Evolutionary conservation across 2,113 vertebrate genomes (phyloP), one percentile per base, ranked within the genome.

Genomic region (Coreoperca whiteheadi): DNA sequence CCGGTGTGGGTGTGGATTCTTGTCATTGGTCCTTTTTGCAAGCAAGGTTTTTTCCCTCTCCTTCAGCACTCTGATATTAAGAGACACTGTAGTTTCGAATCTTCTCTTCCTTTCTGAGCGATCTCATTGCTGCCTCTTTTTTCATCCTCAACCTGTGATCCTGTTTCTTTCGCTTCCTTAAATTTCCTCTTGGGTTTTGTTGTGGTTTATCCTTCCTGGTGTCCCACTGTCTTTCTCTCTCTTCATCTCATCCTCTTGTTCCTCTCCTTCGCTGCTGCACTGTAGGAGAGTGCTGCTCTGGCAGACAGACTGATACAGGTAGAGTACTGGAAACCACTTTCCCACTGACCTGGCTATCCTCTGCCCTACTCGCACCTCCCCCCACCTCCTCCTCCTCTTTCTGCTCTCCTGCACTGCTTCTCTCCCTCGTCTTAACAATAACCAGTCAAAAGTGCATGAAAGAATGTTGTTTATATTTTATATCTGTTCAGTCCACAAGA

Each of bases 281-380:
- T 94, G 91, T 96, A 99, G 98, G 98, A 99, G 94, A 99, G 97
- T 86, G 97, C 98, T 89, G 97, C 98, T 95, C 95, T 99, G 94
- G 98, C 98, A 95, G 98, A 99, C 96, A 97, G 97, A 92, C 96
- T 99, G 92, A 99, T 99, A 92, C 98, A 99, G 97, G 98, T 99
- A 99, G 91, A 87, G 96, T 96, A 94, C 73, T 85, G 75, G 81
- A 11, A 84, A 88, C 72, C 80, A 78, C 71, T 75, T 85, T 77
- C 88, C 54, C 37, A 53, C 74, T 72, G 71, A 73, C 59, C 66
- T 83, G 2, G 10, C 85, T 82, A 37, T 81, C 72, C 75, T 81
- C 63, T 87, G 74, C 48, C 56, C 21, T 57, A 25, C 70, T 87
- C 79, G 32, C 32, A 37, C 72, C 76, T 53, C 43, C 21, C 67